Percentiles rank a stretch among this genome's conserved stretches.
phyloP scores from a whole-genome alignment of 2,113 vertebrate species.

The Catagonus wagneri region DNA sequence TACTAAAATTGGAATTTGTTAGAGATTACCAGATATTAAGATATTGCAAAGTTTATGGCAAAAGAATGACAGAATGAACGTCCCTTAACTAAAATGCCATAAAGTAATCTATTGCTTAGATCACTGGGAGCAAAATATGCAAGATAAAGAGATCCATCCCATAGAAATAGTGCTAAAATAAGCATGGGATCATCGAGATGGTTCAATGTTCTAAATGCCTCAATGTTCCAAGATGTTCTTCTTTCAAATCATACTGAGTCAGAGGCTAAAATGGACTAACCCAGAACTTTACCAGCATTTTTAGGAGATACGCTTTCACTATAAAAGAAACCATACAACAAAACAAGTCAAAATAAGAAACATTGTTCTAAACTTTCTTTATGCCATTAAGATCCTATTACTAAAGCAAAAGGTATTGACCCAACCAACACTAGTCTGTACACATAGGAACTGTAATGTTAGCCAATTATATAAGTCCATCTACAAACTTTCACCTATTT shows the following conservation, averaged over 20 bases:
- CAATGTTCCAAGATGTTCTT: conserved; percentile 32
- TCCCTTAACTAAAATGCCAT: neutral
- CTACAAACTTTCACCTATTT: neutral
- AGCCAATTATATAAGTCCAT: neutral
- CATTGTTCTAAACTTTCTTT: neutral
- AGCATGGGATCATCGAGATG: neutral
- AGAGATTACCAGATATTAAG: conserved; percentile 49
- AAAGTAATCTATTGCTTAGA: neutral
- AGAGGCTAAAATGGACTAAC: neutral
- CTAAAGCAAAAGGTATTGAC: neutral
- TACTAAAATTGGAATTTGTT: conserved; percentile 57
- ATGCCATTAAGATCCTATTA: neutral
- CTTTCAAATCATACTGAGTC: neutral
- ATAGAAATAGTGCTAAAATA: neutral
- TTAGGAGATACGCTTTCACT: neutral
- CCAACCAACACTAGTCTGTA: neutral
- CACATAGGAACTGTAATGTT: neutral
- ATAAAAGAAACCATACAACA: neutral
- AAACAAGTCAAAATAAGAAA: conserved; percentile 2
- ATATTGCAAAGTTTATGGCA: conserved; percentile 44
- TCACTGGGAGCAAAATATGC: neutral
- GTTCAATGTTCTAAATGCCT: conserved; percentile 15
- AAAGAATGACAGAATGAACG: conserved; percentile 52
- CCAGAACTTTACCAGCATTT: neutral
- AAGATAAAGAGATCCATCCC: neutral